These are phyloP conservation scores for Hyposmocoma kahamanoa DNA, from an alignment of 1,140 invertebrate species.

Conservation along the genomic window DNA sequence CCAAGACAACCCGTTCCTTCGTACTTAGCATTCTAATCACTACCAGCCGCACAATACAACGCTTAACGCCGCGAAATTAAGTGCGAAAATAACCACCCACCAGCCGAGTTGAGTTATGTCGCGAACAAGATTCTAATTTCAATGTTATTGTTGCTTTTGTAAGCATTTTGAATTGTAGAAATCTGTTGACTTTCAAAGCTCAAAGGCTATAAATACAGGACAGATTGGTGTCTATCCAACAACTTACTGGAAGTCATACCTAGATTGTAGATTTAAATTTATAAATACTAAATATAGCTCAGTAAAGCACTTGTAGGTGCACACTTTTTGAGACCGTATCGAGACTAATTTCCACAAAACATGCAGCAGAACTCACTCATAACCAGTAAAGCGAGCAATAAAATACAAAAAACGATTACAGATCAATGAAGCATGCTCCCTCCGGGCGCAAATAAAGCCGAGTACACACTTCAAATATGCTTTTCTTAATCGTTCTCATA, in stretches of 20 bases:
- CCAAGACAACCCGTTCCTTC: constrained; percentile 52
- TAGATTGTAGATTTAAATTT: no score
- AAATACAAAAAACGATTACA: constrained; percentile 70
- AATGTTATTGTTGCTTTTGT: constrained; percentile 1
- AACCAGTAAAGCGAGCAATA: constrained; percentile 43
- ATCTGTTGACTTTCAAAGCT: no score
- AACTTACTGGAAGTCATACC: no score
- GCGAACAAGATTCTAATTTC: constrained; percentile 27
- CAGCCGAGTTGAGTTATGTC: constrained; percentile 30
- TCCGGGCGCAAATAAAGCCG: constrained; percentile 64
- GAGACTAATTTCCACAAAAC: no score
- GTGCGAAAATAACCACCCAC: constrained; percentile 42
- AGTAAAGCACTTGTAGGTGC: no score
- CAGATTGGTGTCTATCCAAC: no score
- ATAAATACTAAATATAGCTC: no score
- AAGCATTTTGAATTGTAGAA: no score
- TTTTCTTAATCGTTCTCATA: constrained; percentile 74
- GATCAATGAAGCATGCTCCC: constrained; percentile 69
- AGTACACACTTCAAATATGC: constrained; percentile 73
- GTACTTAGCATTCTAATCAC: constrained; percentile 58
- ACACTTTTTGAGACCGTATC: no score
- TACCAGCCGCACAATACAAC: constrained; percentile 35
- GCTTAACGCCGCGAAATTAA: constrained; percentile 47
- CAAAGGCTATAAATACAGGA: no score
- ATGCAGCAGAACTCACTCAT: constrained; percentile 38